Conservation (phyloP, 2,113 vertebrate genomes). For the Sus scrofa region DNA sequence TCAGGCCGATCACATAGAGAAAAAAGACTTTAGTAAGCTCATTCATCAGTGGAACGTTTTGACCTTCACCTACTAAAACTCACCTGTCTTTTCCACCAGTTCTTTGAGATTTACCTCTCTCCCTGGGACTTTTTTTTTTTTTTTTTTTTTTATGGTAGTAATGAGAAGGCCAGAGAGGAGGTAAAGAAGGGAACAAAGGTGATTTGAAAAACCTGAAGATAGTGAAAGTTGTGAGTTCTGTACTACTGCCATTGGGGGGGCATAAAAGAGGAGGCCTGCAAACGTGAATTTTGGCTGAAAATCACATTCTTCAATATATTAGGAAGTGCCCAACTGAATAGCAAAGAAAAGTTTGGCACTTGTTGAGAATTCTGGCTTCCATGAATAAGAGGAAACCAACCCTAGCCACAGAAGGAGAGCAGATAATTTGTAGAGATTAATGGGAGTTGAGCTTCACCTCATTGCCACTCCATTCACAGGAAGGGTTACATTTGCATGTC, state of each 20-base stretch:
- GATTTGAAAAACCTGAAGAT: neutral
- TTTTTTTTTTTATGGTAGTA: neutral
- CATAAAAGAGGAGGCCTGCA: neutral
- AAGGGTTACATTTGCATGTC: neutral
- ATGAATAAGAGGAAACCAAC: neutral
- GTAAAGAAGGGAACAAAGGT: neutral
- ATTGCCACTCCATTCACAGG: neutral
- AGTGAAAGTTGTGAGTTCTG: neutral
- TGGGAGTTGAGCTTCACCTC: neutral
- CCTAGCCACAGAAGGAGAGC: neutral
- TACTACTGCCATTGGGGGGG: neutral
- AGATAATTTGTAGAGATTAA: neutral
- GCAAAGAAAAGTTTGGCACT: neutral
- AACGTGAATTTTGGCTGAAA: neutral
- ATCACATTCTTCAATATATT: neutral
- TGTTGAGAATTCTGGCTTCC: neutral
- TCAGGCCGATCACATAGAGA: neutral
- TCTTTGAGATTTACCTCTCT: constrained; percentile 10
- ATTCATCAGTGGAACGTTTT: neutral
- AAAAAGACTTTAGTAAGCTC: neutral
- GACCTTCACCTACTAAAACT: neutral
- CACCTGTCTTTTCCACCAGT: neutral
- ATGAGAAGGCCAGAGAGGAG: neutral
- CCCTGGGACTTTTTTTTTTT: neutral
- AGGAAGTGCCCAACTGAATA: neutral